Conservation (phyloP, 2,888 invertebrate genomes). For the Tyria jacobaeae region DNA sequence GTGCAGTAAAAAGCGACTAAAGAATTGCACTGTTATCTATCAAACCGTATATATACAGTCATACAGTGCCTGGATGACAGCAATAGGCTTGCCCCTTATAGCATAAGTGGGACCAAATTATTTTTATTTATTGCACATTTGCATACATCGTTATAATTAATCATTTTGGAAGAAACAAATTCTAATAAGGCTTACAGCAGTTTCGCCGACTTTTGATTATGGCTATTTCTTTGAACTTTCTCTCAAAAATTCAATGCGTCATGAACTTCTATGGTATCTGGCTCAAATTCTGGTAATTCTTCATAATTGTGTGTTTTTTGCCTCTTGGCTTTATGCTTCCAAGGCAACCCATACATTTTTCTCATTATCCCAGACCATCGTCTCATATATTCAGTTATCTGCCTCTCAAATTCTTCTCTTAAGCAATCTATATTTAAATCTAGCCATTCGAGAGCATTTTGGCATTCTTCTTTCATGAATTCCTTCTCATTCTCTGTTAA, state of each 20-base stretch:
- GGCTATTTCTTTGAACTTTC: neutral
- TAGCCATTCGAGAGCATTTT: slow-evolving; percentile 65
- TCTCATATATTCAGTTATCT: slow-evolving; percentile 64
- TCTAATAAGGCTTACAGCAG: neutral
- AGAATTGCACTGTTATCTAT: no score
- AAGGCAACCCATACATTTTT: slow-evolving; percentile 55
- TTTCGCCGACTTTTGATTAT: neutral
- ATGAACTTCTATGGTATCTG: slow-evolving; percentile 31
- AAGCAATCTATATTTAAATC: slow-evolving; percentile 62
- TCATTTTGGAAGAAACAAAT: no score
- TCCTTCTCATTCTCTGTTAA: slow-evolving; percentile 57
- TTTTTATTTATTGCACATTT: no score
- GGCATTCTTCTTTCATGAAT: slow-evolving; percentile 60
- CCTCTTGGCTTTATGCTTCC: slow-evolving; percentile 57
- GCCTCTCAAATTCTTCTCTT: slow-evolving; percentile 68
- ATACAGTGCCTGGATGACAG: no score
- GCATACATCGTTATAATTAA: no score
- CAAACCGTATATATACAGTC: no score
- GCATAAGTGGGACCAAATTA: no score
- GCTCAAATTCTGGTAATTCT: slow-evolving; percentile 33
- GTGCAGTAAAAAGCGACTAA: no score
- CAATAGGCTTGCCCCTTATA: no score
- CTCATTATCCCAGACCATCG: slow-evolving; percentile 63
- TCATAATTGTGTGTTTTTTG: slow-evolving; percentile 51
- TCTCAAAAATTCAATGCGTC: neutral